Conservation (phyloP, 1,140 invertebrate genomes). For the Lepidostoma basale region DNA sequence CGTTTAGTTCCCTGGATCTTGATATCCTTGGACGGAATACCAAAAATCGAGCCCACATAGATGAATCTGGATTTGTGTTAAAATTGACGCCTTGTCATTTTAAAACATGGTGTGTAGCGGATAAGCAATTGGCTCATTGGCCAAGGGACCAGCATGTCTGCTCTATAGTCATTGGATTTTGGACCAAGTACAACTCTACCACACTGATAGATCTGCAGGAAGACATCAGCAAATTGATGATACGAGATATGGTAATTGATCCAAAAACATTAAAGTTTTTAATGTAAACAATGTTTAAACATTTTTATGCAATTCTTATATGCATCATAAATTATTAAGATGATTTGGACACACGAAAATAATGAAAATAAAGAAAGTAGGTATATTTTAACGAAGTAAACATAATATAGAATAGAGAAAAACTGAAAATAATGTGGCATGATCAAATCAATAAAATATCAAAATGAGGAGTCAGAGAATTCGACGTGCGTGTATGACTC, state of each 20-base stretch:
- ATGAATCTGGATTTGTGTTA: not conserved
- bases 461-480: no score
- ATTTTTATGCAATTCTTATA: no score
- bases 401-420: no score
- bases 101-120: slow-evolving; percentile 19
- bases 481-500: no score
- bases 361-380: no score
- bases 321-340: no score
- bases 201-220: not conserved
- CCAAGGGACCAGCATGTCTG: slow-evolving; percentile 36
- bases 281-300: no score
- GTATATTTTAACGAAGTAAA: no score
- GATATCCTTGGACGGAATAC: not conserved
- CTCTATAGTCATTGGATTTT: slow-evolving; percentile 27
- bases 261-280: no score
- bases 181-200: not conserved
- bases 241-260: not conserved
- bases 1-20: slow-evolving; percentile 24
- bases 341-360: no score
- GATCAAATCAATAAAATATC: no score
- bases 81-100: not conserved
- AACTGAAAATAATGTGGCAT: no score
- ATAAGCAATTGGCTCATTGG: slow-evolving; percentile 23
- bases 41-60: not conserved
- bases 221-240: not conserved